A percentile compares a stretch with the other conserved stretches of the same genome.
Conservation (phyloP, 1,140 invertebrate species). For the Drosophila melanogaster region DNA sequence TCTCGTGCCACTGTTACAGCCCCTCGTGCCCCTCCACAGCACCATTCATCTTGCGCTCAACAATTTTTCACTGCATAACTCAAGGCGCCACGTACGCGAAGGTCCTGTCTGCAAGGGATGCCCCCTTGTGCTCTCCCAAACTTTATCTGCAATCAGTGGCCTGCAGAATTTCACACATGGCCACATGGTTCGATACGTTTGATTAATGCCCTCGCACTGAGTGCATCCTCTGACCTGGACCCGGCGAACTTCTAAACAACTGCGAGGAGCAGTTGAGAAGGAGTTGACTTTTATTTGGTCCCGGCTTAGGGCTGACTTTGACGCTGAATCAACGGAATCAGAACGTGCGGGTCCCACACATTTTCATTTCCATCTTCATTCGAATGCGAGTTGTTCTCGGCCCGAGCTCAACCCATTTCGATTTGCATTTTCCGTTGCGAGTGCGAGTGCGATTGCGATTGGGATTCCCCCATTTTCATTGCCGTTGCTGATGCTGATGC, state of each 20-base stretch:
- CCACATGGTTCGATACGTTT: slow-evolving; percentile 70
- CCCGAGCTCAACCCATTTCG: slow-evolving; percentile 7
- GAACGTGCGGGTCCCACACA: slow-evolving; percentile 57
- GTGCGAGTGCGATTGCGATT: slow-evolving; percentile 2
- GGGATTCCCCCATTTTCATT: slow-evolving; percentile 62
- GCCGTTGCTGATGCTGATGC: slow-evolving; percentile 69
- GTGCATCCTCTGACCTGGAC: slow-evolving; percentile 18
- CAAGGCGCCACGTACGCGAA: slow-evolving; percentile 58
- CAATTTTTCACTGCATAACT: slow-evolving; percentile 79
- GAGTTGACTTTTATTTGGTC: slow-evolving; percentile 42
- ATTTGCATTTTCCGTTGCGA: slow-evolving; percentile 59
- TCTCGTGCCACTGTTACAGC: slow-evolving; percentile 17
- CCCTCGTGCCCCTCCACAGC: slow-evolving; percentile 25
- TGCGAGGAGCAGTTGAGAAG: slow-evolving; percentile 19
- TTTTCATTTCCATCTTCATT: slow-evolving; percentile 43
- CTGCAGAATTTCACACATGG: slow-evolving; percentile 76
- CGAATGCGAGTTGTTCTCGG: slow-evolving; percentile 8
- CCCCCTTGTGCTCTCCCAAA: too few relatives aligned
- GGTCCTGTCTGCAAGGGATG: slow-evolving; percentile 4
- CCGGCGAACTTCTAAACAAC: slow-evolving; percentile 49
- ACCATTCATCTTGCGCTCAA: slow-evolving; percentile 68
- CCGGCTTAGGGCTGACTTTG: slow-evolving; percentile 38
- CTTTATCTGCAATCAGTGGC: slow-evolving; percentile 73
- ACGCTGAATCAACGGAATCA: slow-evolving; percentile 60
- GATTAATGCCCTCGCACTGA: slow-evolving; percentile 66